Conservation (phyloP, 2,113 vertebrate genomes). For the Hemiscyllium ocellatum region DNA sequence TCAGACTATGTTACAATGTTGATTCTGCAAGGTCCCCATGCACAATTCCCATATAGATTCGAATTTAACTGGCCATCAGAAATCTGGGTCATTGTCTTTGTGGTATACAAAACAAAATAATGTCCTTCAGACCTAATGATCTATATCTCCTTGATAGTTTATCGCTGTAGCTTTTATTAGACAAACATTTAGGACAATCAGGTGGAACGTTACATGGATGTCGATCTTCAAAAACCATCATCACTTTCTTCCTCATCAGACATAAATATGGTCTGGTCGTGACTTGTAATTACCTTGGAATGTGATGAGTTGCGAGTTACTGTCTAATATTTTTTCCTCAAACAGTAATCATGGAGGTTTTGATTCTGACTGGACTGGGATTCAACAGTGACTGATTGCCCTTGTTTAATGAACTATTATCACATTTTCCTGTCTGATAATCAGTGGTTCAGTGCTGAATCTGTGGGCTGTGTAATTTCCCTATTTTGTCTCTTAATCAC, state of each 20-base stretch:
- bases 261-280: not conserved
- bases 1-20: too few species aligned
- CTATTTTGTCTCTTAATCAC: not conserved
- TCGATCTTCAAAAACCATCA: not conserved
- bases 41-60: too few species aligned
- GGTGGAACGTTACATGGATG: not conserved
- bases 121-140: not conserved
- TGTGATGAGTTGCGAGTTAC: conserved; percentile 19
- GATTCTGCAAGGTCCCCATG: too few species aligned
- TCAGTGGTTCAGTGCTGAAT: not conserved
- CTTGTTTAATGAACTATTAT: not conserved
- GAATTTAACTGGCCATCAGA: too few species aligned
- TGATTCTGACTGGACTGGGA: conserved; percentile 1
- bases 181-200: not conserved
- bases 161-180: conserved; percentile 9
- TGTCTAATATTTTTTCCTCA: not conserved
- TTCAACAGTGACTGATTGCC: conserved; percentile 22
- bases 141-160: not conserved
- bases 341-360: conserved; percentile 16
- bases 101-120: not conserved
- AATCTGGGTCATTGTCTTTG: not conserved
- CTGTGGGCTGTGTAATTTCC: not conserved
- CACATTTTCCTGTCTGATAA: conserved; percentile 11
- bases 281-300: not conserved
- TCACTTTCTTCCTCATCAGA: conserved; percentile 5